Base-by-base conservation (phyloP, 2,888 invertebrate species). In the Lepidochrysops patricia region DNA sequence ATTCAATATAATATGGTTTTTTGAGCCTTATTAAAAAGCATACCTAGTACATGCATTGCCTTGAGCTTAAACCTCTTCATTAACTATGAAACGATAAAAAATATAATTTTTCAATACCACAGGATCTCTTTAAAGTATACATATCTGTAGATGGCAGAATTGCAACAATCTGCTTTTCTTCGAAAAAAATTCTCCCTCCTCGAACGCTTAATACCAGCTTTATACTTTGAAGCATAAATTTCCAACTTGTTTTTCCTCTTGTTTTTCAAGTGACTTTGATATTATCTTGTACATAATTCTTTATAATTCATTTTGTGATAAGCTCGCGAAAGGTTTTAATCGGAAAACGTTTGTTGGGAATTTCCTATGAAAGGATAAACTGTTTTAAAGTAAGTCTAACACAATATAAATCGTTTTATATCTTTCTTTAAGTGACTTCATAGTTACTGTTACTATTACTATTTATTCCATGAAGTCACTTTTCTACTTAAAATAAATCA, bases 181-280 rank as follows among this genome's bases (percentile, higher is more conserved):
- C 5, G 54, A 4, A 27, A 54, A 32, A 54, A 54, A 54, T 27
- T 54, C 29, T 29, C 23, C 5, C 43, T 43, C 15, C 6, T 12
- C 2, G 13, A n/a, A 6, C 6, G 49, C 13, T 50, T 50, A 50
- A 50, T 50, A 26, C 49, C 26, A 26, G 26, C 26, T 50, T 26
- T n/a, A 49, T 50, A 50, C 50, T 50, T 50, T 26, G 26, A 50
- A 50, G 2, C 50, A 50, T 49, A 48, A 48, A 48, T 25, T 25
- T 50, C 26, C 26, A 13, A 50, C 25, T 26, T 26, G 50, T 50
- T 50, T 25, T 43, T 23, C 43, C 43, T 13, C 50, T 26, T 49
- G 25, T 49, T 50, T 50, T 50, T 23, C 12, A 4, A 43, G 43
- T 50, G 50, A 50, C 26, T 50, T 26, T 26, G 13, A 50, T 50